A percentile compares a stretch with the other conserved stretches of the same genome.
Evolutionary conservation across 2,797 vertebrate genomes (phyloP).

Genomic region (Danio choprae): DNA sequence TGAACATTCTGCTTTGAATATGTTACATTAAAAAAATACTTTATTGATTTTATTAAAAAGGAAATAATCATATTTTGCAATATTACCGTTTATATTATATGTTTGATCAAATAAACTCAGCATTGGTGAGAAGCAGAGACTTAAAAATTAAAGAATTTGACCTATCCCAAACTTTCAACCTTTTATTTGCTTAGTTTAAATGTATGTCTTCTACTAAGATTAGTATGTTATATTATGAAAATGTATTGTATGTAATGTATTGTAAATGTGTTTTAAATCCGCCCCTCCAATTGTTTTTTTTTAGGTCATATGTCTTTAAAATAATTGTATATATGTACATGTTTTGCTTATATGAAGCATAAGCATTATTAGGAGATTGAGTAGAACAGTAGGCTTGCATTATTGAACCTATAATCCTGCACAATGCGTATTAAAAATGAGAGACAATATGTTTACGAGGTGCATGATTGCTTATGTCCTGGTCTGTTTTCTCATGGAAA

Average conservation of each 20-base stretch:
- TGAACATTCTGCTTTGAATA: too few species aligned
- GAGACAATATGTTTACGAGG: neutral
- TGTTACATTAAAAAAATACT: too few species aligned
- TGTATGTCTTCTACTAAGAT: neutral
- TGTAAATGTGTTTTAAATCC: constrained; percentile 16
- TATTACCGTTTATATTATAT: too few species aligned
- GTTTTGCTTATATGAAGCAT: neutral
- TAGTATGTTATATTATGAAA: neutral
- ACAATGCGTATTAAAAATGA: neutral
- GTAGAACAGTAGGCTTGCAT: neutral
- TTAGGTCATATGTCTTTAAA: neutral
- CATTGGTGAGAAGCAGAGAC: too few species aligned
- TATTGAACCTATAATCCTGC: neutral
- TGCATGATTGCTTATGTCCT: neutral
- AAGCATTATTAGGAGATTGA: neutral
- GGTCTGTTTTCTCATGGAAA: neutral
- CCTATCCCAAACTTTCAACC: too few species aligned
- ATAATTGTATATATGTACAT: neutral
- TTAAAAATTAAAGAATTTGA: too few species aligned
- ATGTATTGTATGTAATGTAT: neutral
- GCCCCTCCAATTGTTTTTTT: neutral
- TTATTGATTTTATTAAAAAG: too few species aligned
- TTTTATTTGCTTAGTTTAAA: too few species aligned
- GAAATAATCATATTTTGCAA: too few species aligned
- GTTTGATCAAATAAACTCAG: too few species aligned